phyloP scores from a whole-genome alignment of 1,140 invertebrate species.

The Papilio dardanus region DNA sequence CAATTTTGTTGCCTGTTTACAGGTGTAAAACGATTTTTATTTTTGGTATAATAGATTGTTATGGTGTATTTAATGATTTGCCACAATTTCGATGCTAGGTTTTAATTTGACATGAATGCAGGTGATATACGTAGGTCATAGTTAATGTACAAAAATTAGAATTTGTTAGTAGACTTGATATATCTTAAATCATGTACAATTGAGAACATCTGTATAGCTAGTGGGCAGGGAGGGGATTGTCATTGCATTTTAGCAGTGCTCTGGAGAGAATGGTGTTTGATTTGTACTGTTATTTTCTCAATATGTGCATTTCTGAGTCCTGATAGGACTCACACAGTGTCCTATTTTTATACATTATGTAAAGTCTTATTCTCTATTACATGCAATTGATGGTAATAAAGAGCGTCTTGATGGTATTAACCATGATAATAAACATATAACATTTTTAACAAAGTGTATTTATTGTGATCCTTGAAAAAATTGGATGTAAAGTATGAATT shows the following conservation, averaged over 20 bases:
- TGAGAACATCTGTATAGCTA: conserved; percentile 69
- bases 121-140: conserved; percentile 72
- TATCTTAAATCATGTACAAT: conserved; percentile 80
- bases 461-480: conserved; percentile 38
- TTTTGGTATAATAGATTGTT: conserved; percentile 58
- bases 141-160: conserved; percentile 74
- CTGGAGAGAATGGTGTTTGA: conserved; percentile 66
- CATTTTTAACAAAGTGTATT: conserved; percentile 60
- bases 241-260: conserved; percentile 80
- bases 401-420: conserved; percentile 75
- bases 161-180: conserved; percentile 74
- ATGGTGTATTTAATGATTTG: conserved; percentile 71
- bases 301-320: conserved; percentile 79
- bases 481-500: conserved; percentile 35
- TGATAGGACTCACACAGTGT: conserved; percentile 70
- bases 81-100: conserved; percentile 54
- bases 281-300: conserved; percentile 77
- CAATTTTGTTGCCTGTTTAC: conserved; percentile 72
- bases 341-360: conserved; percentile 83
- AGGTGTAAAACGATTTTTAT: conserved; percentile 58
- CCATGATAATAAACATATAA: conserved; percentile 81
- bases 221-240: conserved; percentile 67
- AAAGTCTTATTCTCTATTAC: conserved; percentile 79
- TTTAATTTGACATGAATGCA: conserved; percentile 64
- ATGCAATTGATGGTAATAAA: conserved; percentile 74